Evolutionary conservation across 2,888 invertebrate species (phyloP).

Genomic region (Lasius platythorax): DNA sequence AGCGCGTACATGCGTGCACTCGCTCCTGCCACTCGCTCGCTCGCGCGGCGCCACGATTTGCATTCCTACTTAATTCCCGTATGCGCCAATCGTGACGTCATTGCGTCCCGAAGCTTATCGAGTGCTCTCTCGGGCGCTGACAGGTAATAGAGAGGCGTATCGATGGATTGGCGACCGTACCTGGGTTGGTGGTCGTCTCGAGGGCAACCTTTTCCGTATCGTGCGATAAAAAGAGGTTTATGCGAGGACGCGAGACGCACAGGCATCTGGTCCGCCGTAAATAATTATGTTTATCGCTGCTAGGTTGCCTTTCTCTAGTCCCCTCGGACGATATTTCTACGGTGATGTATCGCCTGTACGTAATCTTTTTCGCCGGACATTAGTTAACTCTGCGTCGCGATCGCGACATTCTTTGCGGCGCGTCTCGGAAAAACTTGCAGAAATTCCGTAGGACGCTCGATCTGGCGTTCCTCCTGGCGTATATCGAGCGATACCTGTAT

Average conservation of each 20-base stretch:
- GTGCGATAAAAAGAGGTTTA: conserved; percentile 38
- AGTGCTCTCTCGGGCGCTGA: conserved; percentile 36
- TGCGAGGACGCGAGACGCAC: conserved; percentile 26
- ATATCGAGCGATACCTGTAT: background rate
- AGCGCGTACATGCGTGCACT: conserved; percentile 31
- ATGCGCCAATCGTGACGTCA: conserved; percentile 66
- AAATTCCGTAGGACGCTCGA: background rate
- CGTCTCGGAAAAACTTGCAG: conserved; percentile 6
- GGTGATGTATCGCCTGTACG: conserved; percentile 15
- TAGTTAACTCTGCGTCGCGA: background rate
- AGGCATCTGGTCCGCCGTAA: conserved; percentile 29
- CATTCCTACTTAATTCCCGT: conserved; percentile 68
- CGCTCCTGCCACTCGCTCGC: background rate
- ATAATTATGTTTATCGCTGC: conserved; percentile 59
- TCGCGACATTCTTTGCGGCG: conserved; percentile 4
- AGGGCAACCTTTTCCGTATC: conserved; percentile 54
- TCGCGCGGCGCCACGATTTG: conserved; percentile 73
- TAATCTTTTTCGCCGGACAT: background rate
- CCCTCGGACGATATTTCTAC: conserved; percentile 32
- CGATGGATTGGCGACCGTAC: conserved; percentile 38
- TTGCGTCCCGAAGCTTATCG: conserved; percentile 58
- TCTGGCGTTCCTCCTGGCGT: background rate
- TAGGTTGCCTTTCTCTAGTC: conserved; percentile 10
- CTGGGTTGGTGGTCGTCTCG: conserved; percentile 2
- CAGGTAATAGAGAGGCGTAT: conserved; percentile 54